Conservation (phyloP, 2,888 invertebrate genomes). For the Lasioglossum zephyrum region DNA sequence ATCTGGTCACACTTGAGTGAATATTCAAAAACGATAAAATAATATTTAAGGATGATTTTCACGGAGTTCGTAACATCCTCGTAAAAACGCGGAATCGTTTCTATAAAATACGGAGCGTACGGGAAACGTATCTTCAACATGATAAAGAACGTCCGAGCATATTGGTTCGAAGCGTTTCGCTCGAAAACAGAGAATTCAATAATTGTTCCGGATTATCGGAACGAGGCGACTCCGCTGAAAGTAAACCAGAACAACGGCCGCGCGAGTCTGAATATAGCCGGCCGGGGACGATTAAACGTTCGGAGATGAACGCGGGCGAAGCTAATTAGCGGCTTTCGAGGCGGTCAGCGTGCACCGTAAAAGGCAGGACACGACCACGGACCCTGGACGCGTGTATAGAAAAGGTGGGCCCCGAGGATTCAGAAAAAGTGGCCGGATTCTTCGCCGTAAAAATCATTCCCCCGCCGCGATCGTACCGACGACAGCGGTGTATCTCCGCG, state of each 20-base stretch:
- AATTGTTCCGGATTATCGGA: slow-evolving; percentile 5
- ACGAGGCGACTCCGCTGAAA: slow-evolving; percentile 10
- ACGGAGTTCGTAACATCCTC: neutral
- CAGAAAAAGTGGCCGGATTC: slow-evolving; percentile 67
- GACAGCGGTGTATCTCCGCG: slow-evolving; percentile 13
- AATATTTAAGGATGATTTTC: neutral
- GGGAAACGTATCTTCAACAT: neutral
- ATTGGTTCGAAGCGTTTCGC: neutral
- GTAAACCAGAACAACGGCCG: slow-evolving; percentile 29
- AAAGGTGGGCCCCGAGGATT: slow-evolving; percentile 41
- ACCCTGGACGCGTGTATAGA: slow-evolving; percentile 44
- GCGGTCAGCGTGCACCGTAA: slow-evolving; percentile 64
- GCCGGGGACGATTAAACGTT: slow-evolving; percentile 62
- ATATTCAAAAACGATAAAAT: neutral
- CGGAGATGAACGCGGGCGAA: slow-evolving; percentile 64
- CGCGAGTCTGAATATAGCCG: slow-evolving; percentile 51
- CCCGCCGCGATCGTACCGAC: slow-evolving; percentile 14
- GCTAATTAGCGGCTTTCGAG: slow-evolving; percentile 70
- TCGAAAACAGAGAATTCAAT: neutral
- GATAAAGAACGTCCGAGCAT: neutral
- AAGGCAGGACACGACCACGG: slow-evolving; percentile 67
- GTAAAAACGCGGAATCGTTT: neutral
- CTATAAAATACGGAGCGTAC: neutral
- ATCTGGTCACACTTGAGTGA: no score
- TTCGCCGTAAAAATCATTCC: slow-evolving; percentile 65